Evolutionary conservation across 2,888 invertebrate species (phyloP).

Genomic region (Melolontha melolontha): DNA sequence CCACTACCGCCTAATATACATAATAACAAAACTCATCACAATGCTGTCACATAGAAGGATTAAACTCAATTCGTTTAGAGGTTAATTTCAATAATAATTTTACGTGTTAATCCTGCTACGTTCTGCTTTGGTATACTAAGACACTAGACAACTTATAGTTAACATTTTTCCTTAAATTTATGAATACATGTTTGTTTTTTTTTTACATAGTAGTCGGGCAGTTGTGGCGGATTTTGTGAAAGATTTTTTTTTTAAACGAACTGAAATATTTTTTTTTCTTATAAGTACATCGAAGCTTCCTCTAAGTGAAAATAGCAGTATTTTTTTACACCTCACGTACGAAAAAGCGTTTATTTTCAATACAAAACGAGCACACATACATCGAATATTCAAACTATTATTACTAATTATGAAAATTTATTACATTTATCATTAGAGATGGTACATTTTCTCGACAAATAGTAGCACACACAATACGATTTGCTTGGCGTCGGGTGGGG

Average conservation of each 20-base stretch:
- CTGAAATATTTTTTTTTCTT: conserved; percentile 3
- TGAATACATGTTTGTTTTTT: conserved; percentile 20
- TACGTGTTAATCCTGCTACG: conserved; percentile 14
- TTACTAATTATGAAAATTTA: too few species aligned
- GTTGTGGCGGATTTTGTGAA: conserved; percentile 49
- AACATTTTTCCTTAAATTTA: conserved; percentile 21
- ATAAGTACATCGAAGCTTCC: conserved; percentile 19
- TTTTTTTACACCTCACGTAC: too few species aligned
- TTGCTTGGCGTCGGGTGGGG: too few species aligned
- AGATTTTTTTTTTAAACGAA: not conserved
- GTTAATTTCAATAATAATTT: too few species aligned
- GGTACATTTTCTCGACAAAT: too few species aligned
- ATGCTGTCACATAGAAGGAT: conserved; percentile 21
- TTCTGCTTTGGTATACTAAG: not conserved
- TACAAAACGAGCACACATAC: too few species aligned
- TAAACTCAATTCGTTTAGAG: not conserved
- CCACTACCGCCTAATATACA: conserved; percentile 25
- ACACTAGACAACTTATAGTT: conserved; percentile 18
- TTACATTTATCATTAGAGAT: too few species aligned
- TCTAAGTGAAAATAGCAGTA: conserved; percentile 4
- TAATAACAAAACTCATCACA: conserved; percentile 34
- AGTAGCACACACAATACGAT: too few species aligned
- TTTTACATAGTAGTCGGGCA: conserved; percentile 47
- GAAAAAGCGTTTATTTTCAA: too few species aligned
- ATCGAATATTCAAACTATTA: too few species aligned